These are phyloP conservation scores for Phataginus tricuspis DNA, from an alignment of 2,797 vertebrate species.

Conservation along the genomic window DNA sequence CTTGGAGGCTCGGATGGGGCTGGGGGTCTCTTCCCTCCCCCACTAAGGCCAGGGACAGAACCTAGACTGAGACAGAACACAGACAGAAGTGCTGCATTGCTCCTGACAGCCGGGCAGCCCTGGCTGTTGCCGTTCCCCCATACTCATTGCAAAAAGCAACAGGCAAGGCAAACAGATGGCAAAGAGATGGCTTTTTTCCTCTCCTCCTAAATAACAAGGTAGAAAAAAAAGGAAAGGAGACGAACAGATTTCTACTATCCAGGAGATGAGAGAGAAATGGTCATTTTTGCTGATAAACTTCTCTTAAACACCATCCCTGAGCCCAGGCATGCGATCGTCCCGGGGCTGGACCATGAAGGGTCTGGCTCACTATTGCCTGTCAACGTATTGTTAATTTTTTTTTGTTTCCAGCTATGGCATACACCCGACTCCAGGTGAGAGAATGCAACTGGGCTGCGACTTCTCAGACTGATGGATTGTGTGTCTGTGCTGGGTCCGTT, in stretches of 20 bases:
- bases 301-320: fast-evolving
- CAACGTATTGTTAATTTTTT: slow-evolving; percentile 66
- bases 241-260: background rate
- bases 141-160: slow-evolving; percentile 41
- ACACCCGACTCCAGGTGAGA: slow-evolving; percentile 92
- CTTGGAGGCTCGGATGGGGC: background rate
- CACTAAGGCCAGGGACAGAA: background rate
- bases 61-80: background rate
- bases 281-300: fast-evolving
- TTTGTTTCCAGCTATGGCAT: slow-evolving; percentile 58
- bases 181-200: background rate
- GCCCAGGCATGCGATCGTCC: background rate
- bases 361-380: slow-evolving; percentile 23
- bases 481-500: slow-evolving; percentile 87
- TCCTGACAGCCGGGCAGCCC: background rate
- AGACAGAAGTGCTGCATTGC: background rate
- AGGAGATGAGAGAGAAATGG: background rate
- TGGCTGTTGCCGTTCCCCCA: background rate
- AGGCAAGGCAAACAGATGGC: slow-evolving; percentile 45
- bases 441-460: slow-evolving; percentile 81
- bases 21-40: background rate
- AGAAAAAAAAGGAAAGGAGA: background rate
- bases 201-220: background rate
- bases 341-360: slow-evolving; percentile 74
- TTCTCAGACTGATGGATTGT: slow-evolving; percentile 93